Percentiles rank a stretch among this genome's conserved stretches.
Conservation (phyloP, 2,113 vertebrate genomes). For the Pygoscelis antarcticus region DNA sequence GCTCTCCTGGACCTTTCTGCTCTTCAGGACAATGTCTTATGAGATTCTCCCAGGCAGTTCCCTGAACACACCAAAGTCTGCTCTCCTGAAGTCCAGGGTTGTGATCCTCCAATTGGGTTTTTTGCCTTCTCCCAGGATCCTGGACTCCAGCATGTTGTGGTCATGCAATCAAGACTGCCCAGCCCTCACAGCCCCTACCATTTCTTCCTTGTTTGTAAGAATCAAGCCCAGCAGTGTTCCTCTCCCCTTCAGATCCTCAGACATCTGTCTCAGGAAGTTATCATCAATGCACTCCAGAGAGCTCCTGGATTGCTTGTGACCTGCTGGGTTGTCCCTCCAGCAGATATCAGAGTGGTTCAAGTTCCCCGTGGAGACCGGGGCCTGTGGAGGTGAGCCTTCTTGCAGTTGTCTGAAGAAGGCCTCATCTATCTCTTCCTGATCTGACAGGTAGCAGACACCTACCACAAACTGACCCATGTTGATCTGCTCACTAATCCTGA, state of each 20-base stretch:
- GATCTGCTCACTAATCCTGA: background rate
- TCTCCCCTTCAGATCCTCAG: background rate
- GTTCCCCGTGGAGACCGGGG: background rate
- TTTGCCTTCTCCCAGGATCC: background rate
- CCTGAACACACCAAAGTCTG: background rate
- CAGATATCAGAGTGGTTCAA: background rate
- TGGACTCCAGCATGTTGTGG: background rate
- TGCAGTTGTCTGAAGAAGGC: background rate
- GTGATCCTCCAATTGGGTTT: background rate
- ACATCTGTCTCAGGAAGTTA: background rate
- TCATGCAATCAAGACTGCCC: background rate
- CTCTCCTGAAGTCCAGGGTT: background rate
- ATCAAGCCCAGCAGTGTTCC: background rate
- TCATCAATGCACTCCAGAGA: background rate
- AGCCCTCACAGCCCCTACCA: no score
- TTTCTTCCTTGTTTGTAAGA: background rate
- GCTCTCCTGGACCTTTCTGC: background rate
- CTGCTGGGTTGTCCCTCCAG: background rate
- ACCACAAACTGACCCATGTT: background rate
- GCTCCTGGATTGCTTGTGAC: background rate
- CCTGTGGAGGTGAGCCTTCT: background rate
- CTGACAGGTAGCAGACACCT: background rate
- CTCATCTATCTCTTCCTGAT: background rate
- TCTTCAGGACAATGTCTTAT: background rate
- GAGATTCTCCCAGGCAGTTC: background rate